Conservation (phyloP, 1,140 invertebrate species). For the Aphaenogaster ashmeadi region DNA sequence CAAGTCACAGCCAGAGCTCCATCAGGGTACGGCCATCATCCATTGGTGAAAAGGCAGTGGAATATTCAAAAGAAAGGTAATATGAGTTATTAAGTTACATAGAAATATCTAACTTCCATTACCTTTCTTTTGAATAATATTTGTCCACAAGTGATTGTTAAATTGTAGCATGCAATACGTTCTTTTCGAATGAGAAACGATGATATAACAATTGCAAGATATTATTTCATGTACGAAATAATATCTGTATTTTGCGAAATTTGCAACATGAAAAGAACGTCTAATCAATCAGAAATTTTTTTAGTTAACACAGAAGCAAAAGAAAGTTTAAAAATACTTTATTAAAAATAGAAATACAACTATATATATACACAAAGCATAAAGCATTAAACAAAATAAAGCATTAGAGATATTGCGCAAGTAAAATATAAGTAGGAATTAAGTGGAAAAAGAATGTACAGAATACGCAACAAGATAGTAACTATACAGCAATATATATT, state of each 20-base stretch:
- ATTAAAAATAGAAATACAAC: slow-evolving; percentile 34
- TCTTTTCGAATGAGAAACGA: slow-evolving; percentile 25
- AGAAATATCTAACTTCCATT: background rate
- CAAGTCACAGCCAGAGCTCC: slow-evolving; percentile 94
- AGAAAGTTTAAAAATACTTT: background rate
- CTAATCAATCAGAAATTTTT: background rate
- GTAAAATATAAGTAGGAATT: background rate
- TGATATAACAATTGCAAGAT: background rate
- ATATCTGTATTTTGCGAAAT: background rate
- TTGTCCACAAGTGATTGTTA: slow-evolving; percentile 16
- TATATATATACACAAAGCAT: background rate
- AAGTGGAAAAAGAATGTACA: background rate
- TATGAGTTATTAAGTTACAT: background rate
- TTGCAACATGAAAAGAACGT: slow-evolving; percentile 42
- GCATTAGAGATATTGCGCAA: slow-evolving; percentile 27
- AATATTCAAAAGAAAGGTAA: slow-evolving; percentile 58
- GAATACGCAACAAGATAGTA: background rate
- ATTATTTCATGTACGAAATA: background rate
- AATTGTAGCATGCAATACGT: slow-evolving; percentile 60
- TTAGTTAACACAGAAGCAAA: slow-evolving; percentile 27
- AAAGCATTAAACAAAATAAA: slow-evolving; percentile 16
- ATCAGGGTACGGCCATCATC: slow-evolving; percentile 88
- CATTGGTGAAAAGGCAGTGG: slow-evolving; percentile 65
- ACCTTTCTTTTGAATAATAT: slow-evolving; percentile 43
- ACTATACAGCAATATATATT: background rate